Evolutionary conservation across 2,113 vertebrate species (phyloP).

Genomic region (Macaca mulatta): DNA sequence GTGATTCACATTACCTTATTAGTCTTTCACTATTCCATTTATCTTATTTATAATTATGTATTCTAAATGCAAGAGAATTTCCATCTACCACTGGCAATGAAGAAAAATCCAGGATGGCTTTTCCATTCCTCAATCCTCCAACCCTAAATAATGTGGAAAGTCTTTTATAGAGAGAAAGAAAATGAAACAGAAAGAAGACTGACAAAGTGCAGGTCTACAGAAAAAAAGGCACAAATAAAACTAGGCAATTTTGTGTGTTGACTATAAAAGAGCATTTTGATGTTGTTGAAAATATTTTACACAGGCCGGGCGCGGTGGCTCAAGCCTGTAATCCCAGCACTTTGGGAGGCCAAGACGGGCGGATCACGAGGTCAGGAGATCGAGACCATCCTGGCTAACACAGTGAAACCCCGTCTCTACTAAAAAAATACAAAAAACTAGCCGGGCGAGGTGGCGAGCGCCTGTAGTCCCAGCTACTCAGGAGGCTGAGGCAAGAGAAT

Average conservation of each 20-base stretch:
- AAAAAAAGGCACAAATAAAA: not conserved
- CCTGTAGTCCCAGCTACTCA: no score
- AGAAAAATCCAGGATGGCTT: not conserved
- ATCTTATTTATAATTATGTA: not conserved
- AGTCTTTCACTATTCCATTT: not conserved
- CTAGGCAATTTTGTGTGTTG: not conserved
- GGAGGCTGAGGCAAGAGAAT: no score
- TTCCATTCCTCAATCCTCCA: not conserved
- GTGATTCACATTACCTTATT: not conserved
- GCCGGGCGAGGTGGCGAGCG: no score
- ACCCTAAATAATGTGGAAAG: not conserved
- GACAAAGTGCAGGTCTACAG: not conserved
- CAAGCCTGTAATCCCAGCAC: no score
- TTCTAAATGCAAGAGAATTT: not conserved
- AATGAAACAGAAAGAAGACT: not conserved
- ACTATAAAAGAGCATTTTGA: not conserved
- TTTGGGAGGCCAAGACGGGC: no score
- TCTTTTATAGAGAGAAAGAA: not conserved
- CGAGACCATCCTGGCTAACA: no score
- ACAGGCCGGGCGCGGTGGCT: not conserved
- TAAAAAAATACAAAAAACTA: no score
- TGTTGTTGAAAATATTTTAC: not conserved
- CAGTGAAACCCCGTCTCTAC: no score
- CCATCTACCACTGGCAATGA: not conserved
- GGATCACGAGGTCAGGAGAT: no score